Base-by-base conservation (phyloP, 1,140 invertebrate species). In the Neelides sp. region DNA sequence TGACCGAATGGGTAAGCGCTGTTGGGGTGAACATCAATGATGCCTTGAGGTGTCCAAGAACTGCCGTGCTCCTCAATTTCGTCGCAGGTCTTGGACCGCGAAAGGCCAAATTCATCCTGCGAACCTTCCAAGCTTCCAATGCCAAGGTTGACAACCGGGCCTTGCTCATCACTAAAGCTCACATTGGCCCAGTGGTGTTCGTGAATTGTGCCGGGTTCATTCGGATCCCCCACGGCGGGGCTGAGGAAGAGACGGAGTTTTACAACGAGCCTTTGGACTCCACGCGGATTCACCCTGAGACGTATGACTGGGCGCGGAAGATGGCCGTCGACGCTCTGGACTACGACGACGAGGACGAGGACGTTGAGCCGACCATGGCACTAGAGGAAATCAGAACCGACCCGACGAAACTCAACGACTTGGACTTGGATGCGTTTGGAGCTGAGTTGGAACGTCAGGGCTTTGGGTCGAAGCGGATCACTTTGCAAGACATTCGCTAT, bases 311-410 rank as follows among this genome's bases (percentile, higher is more conserved):
- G 93, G 95, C 95, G 0, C 71, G 93, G 17, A 98, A 98, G 72
- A 99, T 99, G 93, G 95, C 94, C 2, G 90, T 98, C 0, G 95
- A 98, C 72, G 95, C 95, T 8, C 70, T 98, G 12, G 95, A 98
- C 59, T 95, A 96, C 59, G 94, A 98, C 61, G 91, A 95, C 61
- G 89, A 93, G 63, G 88, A 91, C 55, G 82, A 84, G 0, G 95
- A 98, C 73, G n/a, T n/a, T n/a, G n/a, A n/a, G n/a, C 91, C 93
- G 0, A 89, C 91, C 0, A 86, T 86, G 2, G 94, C 94, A 19
- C 68, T 99, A 1, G 93, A 98, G 64, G 93, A 98, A 69, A 97
- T 98, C 62, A 83, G 85, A 2, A 92, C 94, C 0, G 91, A 97
- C 60, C 76, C 78, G 0, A 75, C 76, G 40, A 75, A 88, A 61